Evolutionary conservation across 2,888 invertebrate genomes (phyloP).

Genomic region (Hyles lineata): DNA sequence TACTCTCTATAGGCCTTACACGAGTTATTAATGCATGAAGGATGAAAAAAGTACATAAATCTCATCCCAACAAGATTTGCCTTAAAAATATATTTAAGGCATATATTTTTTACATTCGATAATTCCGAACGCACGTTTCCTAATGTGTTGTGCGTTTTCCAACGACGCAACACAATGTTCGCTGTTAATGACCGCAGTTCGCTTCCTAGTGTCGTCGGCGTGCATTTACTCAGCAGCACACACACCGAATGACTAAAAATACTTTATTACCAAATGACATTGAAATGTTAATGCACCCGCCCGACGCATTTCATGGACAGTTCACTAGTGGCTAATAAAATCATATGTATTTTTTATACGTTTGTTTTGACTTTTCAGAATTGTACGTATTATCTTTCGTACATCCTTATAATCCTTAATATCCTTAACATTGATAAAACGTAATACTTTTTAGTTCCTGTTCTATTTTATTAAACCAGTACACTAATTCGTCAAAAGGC

Average conservation of each 20-base stretch:
- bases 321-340: constrained; percentile 57
- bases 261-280: constrained; percentile 79
- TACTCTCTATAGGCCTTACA: too few relatives aligned
- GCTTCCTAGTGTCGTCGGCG: constrained; percentile 68
- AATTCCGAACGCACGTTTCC: constrained; percentile 30
- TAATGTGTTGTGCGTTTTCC: background rate
- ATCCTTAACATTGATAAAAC: background rate
- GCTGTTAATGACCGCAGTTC: constrained; percentile 69
- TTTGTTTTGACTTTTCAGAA: constrained; percentile 54
- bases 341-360: constrained; percentile 61
- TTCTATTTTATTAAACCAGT: too few relatives aligned
- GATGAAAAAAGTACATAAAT: background rate
- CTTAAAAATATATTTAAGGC: background rate
- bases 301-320: constrained; percentile 69
- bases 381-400: background rate
- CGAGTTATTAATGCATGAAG: background rate
- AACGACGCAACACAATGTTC: constrained; percentile 22
- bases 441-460: background rate
- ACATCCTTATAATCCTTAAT: too few relatives aligned
- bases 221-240: constrained; percentile 59
- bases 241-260: constrained; percentile 78
- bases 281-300: constrained; percentile 84
- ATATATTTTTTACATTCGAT: background rate
- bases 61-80: background rate
- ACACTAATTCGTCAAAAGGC: too few relatives aligned